Evolutionary conservation across 2,797 vertebrate species (phyloP), one percentile per base, ranked within the genome.

Genomic region (Ataeniobius toweri): DNA sequence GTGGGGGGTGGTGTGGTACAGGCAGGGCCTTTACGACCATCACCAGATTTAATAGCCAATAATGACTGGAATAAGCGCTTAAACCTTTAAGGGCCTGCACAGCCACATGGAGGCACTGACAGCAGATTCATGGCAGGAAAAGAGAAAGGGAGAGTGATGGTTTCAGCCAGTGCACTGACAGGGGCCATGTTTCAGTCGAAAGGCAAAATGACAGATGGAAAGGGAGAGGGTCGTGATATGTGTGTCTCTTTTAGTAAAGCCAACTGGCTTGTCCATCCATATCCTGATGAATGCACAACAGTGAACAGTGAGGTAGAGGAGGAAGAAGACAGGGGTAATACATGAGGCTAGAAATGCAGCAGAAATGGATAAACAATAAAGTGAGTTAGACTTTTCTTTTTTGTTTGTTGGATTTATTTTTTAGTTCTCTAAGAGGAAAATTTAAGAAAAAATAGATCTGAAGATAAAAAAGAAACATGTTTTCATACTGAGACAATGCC

Each of bases 11-110:
- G 13, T 14, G 50, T 4, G 89, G 93, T 94, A 95, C 95, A 94
- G 94, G 90, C 94, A 89, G 94, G 91, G 95, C 91, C 72, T 96
- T 97, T 96, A 96, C 94, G 95, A 95, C 94, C 96, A 95, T 96
- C 95, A 92, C 94, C 92, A 94, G 95, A 96, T 96, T 97, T 97
- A 96, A 96, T 95, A 94, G 95, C 92, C 93, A 95, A 92, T 96
- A 97, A 96, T 95, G 94, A 94, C 86, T 91, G 91, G 91, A 95
- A 94, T 96, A 96, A 96, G 93, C 90, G 92, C 89, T 95, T 93
- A 96, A 95, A 96, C 92, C 90, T 93, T 95, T 95, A 95, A 91
- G 85, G 91, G 94, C 89, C 93, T 85, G 82, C 84, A 78, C 85
- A 88, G 90, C 85, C 89, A 81, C 86, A 82, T 85, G 88, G 89